phyloP scores from a whole-genome alignment of 2,888 invertebrate genomes.

The Aphidius colemani region DNA sequence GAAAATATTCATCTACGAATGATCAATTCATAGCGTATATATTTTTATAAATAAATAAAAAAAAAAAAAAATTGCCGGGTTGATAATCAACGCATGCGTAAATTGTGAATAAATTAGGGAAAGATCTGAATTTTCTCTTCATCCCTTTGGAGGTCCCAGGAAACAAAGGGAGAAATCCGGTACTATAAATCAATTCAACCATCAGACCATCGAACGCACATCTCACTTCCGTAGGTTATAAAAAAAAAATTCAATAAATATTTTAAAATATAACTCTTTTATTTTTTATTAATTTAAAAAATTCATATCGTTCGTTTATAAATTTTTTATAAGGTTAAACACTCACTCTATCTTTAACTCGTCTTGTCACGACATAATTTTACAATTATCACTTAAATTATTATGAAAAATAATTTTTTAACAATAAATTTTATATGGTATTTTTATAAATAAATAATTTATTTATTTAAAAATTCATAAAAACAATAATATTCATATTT shows the following conservation, averaged over 20 bases:
- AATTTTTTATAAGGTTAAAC: neutral
- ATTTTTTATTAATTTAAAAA: neutral
- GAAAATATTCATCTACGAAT: too few relatives aligned
- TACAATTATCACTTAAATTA: neutral
- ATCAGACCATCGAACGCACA: neutral
- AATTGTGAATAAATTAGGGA: conserved; percentile 12
- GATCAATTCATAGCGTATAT: too few relatives aligned
- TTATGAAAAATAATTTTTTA: too few relatives aligned
- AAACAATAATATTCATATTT: neutral
- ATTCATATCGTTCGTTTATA: neutral
- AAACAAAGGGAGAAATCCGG: conserved; percentile 15
- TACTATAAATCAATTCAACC: conserved; percentile 21
- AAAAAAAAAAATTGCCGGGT: too few relatives aligned
- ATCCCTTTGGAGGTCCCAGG: neutral
- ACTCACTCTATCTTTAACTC: conserved; percentile 18
- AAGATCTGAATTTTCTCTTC: neutral
- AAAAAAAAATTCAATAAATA: neutral
- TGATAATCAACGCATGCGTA: conserved; percentile 19
- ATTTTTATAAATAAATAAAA: too few relatives aligned
- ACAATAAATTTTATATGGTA: too few relatives aligned
- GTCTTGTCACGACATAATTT: conserved; percentile 28
- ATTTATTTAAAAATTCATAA: too few relatives aligned
- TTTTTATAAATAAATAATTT: too few relatives aligned
- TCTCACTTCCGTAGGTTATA: neutral
- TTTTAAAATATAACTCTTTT: neutral